Evolutionary conservation across 2,113 vertebrate genomes (phyloP).

Genomic region (Pandion haliaetus): DNA sequence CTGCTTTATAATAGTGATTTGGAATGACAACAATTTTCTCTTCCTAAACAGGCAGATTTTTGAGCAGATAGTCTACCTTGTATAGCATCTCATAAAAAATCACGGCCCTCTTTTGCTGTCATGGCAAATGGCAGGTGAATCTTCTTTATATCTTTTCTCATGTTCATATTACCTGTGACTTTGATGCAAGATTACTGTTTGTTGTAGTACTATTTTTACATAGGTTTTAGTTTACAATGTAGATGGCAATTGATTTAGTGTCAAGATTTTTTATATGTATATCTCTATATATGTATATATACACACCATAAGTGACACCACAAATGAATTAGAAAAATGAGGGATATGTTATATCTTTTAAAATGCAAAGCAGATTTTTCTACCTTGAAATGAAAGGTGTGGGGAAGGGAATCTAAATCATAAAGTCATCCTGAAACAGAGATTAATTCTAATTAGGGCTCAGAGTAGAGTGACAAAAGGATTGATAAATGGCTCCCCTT

Average conservation of each 20-base stretch:
- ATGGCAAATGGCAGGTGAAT: not conserved
- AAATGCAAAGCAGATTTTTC: slow-evolving; percentile 35
- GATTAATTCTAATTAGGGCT: slow-evolving; percentile 55
- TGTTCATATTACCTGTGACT: not conserved
- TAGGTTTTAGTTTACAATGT: not conserved
- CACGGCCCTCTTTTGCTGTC: not conserved
- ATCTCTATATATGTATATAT: not conserved
- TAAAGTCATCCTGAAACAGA: slow-evolving; percentile 9
- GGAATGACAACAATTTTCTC: not conserved
- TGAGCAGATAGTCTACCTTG: not conserved
- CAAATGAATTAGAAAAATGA: not conserved
- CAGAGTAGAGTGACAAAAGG: not conserved
- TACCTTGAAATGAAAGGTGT: slow-evolving; percentile 21
- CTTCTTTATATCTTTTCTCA: not conserved
- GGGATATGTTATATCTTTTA: not conserved
- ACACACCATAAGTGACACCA: not conserved
- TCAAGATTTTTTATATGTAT: not conserved
- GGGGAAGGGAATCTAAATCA: not conserved
- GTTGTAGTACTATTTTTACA: not conserved
- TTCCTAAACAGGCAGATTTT: not conserved
- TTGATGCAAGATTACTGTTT: not conserved
- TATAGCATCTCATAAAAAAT: not conserved
- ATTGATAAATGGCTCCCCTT: slow-evolving; percentile 2
- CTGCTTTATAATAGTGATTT: not conserved
- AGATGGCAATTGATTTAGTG: not conserved